Conservation (phyloP, 2,797 vertebrate genomes). For the Phrynocephalus vlangalii region DNA sequence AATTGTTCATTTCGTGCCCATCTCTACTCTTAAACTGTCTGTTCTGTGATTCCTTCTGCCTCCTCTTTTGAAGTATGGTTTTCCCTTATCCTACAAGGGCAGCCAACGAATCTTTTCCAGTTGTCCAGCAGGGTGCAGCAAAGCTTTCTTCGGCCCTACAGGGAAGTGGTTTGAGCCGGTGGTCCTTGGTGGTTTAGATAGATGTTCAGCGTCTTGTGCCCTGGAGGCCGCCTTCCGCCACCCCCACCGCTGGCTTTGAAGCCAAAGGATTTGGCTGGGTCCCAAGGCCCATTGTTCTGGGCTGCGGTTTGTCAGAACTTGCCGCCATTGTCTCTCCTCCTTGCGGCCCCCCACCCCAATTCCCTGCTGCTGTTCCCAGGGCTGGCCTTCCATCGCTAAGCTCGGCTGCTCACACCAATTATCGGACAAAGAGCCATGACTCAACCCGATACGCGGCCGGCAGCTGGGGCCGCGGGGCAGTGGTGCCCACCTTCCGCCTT, state of each 20-base stretch:
- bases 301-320: constrained; percentile 17
- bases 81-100: too few relatives aligned
- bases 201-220: constrained; percentile 9
- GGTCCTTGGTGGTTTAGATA: constrained; percentile 8
- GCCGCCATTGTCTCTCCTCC: constrained; percentile 21
- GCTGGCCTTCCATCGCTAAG: not conserved
- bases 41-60: too few relatives aligned
- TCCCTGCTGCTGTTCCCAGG: constrained; percentile 1
- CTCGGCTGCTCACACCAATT: constrained; percentile 59
- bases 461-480: constrained; percentile 9
- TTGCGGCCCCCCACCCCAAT: not conserved
- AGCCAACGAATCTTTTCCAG: too few relatives aligned
- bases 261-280: not conserved
- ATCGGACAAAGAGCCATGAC: constrained; percentile 46
- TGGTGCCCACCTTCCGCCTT: constrained; percentile 24
- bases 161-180: not conserved
- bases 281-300: constrained; percentile 8
- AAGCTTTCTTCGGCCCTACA: not conserved
- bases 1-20: too few relatives aligned
- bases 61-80: too few relatives aligned
- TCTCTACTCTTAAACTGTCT: too few relatives aligned
- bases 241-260: not conserved
- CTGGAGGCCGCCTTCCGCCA: not conserved
- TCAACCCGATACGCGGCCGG: not conserved
- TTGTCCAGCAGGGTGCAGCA: constrained; percentile 13